These are phyloP conservation scores for Acrossocheilus fasciatus DNA, from an alignment of 2,797 vertebrate genomes.

Conservation along the genomic window DNA sequence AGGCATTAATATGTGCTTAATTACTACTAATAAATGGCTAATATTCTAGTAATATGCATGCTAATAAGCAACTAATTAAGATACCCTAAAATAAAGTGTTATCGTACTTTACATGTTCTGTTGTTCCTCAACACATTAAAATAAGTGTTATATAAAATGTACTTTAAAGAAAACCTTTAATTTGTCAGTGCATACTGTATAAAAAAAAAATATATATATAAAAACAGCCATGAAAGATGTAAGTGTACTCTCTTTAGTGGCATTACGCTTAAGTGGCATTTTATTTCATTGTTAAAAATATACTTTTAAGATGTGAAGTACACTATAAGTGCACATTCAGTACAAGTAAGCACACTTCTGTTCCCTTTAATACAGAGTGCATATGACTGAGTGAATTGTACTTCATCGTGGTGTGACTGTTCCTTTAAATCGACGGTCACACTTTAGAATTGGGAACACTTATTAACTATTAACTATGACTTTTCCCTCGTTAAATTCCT, in stretches of 20 bases:
- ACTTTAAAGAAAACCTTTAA: neutral
- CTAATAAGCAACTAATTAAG: too few species aligned
- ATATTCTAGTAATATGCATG: too few species aligned
- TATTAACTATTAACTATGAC: too few species aligned
- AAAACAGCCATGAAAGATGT: neutral
- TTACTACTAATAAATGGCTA: too few species aligned
- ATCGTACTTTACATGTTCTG: neutral
- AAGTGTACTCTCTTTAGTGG: neutral
- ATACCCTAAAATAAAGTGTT: too few species aligned
- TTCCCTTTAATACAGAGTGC: neutral
- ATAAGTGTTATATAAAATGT: too few species aligned
- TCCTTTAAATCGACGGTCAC: constrained; percentile 21
- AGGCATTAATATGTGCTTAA: too few species aligned
- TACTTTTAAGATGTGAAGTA: neutral
- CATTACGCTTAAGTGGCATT: neutral
- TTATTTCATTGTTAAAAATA: neutral
- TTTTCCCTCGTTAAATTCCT: too few species aligned
- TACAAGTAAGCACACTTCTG: neutral
- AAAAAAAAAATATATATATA: neutral
- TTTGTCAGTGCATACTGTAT: neutral
- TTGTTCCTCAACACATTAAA: too few species aligned
- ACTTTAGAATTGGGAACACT: too few species aligned
- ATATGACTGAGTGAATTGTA: neutral
- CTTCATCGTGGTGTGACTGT: constrained; percentile 8
- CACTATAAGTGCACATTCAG: neutral